phyloP scores from a whole-genome alignment of 1,140 invertebrate genomes.

The Oreohelix idahoensis region DNA sequence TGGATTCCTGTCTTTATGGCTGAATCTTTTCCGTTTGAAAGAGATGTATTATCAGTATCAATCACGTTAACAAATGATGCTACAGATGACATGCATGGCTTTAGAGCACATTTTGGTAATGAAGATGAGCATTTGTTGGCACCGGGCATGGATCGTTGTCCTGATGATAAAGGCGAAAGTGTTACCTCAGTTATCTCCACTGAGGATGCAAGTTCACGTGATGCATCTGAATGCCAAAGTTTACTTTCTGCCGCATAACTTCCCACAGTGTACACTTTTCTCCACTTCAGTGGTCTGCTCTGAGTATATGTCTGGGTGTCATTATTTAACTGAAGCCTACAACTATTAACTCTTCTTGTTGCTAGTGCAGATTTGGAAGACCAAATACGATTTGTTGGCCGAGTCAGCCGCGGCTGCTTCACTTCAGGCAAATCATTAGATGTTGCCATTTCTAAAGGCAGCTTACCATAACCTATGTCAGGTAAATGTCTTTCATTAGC shows the following conservation, averaged over 20 bases:
- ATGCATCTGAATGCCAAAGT: slow-evolving; percentile 31
- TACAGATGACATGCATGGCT: background rate
- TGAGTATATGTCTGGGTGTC: slow-evolving; percentile 6
- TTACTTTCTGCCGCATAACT: slow-evolving; percentile 43
- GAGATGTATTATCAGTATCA: background rate
- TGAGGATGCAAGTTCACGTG: background rate
- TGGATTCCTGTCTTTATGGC: background rate
- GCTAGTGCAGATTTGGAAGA: slow-evolving; percentile 23
- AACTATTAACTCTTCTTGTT: background rate
- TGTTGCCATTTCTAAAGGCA: background rate
- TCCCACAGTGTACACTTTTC: slow-evolving; percentile 32
- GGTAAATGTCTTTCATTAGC: background rate
- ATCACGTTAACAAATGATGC: background rate
- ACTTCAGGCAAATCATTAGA: background rate
- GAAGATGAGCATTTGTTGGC: background rate
- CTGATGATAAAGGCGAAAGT: background rate
- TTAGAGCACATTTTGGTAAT: background rate
- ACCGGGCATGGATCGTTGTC: background rate
- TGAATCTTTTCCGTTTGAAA: background rate
- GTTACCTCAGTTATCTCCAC: background rate
- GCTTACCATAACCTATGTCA: background rate
- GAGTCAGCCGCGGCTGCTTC: background rate
- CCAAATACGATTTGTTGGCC: slow-evolving; percentile 19
- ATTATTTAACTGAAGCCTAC: background rate
- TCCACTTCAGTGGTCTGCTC: slow-evolving; percentile 35